Evolutionary conservation across 1,140 invertebrate genomes (phyloP).

Genomic region (Drosophila mayri): DNA sequence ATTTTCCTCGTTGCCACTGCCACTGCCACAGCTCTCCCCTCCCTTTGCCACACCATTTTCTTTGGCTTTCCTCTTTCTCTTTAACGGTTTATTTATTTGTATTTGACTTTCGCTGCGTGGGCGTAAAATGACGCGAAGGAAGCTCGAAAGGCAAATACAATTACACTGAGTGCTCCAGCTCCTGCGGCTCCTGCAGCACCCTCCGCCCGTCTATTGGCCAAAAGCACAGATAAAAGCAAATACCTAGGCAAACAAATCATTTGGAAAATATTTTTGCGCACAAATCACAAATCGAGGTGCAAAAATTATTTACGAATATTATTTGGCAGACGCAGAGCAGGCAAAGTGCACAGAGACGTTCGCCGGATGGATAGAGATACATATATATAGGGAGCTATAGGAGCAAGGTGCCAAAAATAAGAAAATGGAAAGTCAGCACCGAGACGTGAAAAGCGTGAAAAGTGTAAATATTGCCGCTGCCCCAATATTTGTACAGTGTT

Average conservation of each 20-base stretch:
- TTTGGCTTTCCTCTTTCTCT: conserved; percentile 42
- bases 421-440: conserved; percentile 59
- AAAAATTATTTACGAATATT: conserved; percentile 80
- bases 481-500: conserved; percentile 67
- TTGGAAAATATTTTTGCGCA: conserved; percentile 77
- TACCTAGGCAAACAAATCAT: conserved; percentile 79
- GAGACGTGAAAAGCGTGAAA: conserved; percentile 66
- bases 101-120: conserved; percentile 73
- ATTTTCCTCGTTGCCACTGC: conserved; percentile 15
- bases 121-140: conserved; percentile 63
- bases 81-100: conserved; percentile 77
- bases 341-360: conserved; percentile 36
- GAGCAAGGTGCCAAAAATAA: conserved; percentile 40
- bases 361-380: conserved; percentile 25
- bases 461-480: conserved; percentile 71
- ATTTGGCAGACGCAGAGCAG: conserved; percentile 54
- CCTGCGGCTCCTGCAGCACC: conserved; percentile 2
- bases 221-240: conserved; percentile 75
- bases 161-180: conserved; percentile 76
- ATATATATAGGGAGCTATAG: conserved; percentile 1
- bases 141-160: conserved; percentile 78
- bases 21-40: not conserved
- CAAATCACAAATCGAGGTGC: conserved; percentile 76
- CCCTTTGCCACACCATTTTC: not conserved
- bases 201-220: conserved; percentile 26